Conservation (phyloP, 2,888 invertebrate genomes). For the Luperina nickerlii region DNA sequence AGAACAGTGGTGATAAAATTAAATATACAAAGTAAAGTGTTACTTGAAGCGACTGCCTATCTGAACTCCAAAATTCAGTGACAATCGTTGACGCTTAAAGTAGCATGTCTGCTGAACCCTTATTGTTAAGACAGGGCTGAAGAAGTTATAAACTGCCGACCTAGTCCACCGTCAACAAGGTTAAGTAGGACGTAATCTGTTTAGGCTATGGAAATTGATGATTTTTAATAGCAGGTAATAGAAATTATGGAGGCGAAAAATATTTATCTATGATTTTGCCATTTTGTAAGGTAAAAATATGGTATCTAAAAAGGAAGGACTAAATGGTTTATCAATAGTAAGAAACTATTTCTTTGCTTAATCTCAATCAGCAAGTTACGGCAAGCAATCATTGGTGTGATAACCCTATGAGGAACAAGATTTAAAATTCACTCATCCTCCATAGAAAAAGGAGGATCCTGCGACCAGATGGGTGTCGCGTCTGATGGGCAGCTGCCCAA, state of each 20-base stretch:
- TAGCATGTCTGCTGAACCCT: slow-evolving; percentile 8
- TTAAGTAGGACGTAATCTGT: slow-evolving; percentile 24
- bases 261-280: not conserved
- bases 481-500: no score
- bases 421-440: not conserved
- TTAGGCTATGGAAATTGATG: slow-evolving; percentile 12
- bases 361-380: not conserved
- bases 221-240: not conserved
- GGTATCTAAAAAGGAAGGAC: no score
- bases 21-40: no score
- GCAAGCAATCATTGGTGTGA: not conserved
- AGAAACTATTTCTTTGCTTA: not conserved
- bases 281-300: not conserved
- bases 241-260: not conserved
- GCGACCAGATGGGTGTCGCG: no score
- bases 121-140: slow-evolving; percentile 33
- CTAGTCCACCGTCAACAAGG: slow-evolving; percentile 46
- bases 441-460: no score
- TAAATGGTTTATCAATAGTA: not conserved
- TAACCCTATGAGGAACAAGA: not conserved
- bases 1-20: no score
- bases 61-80: not conserved
- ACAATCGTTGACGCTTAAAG: not conserved
- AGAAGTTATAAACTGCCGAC: slow-evolving; percentile 55
- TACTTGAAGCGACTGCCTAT: not conserved